A percentile compares a stretch with the other conserved stretches of the same genome.
Conservation (phyloP, 2,888 invertebrate species). For the Dendrolimus houi region DNA sequence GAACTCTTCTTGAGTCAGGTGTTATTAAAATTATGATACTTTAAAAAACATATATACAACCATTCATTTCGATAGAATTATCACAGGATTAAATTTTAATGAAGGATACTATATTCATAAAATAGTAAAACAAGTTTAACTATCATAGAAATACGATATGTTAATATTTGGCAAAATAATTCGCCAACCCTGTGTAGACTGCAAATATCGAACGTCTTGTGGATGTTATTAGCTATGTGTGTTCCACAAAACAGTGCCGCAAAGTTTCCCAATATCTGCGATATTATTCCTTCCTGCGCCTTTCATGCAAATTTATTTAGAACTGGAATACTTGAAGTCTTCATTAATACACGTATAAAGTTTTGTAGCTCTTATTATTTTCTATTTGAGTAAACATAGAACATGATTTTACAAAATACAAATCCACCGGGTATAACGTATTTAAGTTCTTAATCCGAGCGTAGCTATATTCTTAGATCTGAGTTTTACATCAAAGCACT, state of each 20-base stretch:
- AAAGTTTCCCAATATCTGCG: conserved; percentile 59
- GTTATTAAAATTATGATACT: too few species aligned
- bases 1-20: too few species aligned
- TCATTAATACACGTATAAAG: conserved; percentile 32
- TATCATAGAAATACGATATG: too few species aligned
- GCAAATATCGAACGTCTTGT: conserved; percentile 44
- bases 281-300: conserved; percentile 46
- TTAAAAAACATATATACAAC: too few species aligned
- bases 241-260: conserved; percentile 39
- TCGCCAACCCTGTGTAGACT: conserved; percentile 29
- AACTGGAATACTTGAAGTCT: conserved; percentile 28
- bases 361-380: conserved; percentile 14
- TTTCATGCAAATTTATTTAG: conserved; percentile 39
- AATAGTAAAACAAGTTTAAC: too few species aligned
- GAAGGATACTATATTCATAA: too few species aligned
- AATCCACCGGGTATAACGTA: not conserved
- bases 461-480: not conserved
- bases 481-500: not conserved
- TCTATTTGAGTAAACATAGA: not conserved
- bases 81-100: too few species aligned
- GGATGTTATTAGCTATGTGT: conserved; percentile 40
- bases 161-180: not conserved
- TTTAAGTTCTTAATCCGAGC: not conserved
- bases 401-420: not conserved
- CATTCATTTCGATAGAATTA: too few species aligned